Conservation (phyloP, 1,140 invertebrate genomes). For the Octopus bimaculoides region DNA sequence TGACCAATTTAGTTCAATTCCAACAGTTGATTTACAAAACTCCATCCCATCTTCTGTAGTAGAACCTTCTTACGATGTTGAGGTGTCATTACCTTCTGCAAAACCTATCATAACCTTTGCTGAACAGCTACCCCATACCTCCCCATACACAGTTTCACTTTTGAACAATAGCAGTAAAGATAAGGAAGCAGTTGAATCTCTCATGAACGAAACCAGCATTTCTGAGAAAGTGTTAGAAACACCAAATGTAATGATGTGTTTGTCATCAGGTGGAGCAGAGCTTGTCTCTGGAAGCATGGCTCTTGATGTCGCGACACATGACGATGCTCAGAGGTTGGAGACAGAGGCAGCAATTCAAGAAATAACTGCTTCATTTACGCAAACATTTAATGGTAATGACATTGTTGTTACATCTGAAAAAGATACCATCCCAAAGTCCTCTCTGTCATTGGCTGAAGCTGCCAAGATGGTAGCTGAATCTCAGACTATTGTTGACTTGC, state of each 20-base stretch:
- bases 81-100: background rate
- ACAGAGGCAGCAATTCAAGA: slow-evolving; percentile 10
- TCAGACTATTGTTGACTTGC: background rate
- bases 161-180: slow-evolving; percentile 1
- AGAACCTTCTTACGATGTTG: background rate
- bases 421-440: background rate
- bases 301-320: background rate
- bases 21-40: background rate
- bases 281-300: background rate
- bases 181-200: background rate
- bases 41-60: background rate
- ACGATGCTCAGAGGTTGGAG: background rate
- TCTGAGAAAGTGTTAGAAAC: background rate
- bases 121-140: background rate
- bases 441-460: background rate
- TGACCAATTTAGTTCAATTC: background rate
- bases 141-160: background rate
- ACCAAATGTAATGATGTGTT: background rate
- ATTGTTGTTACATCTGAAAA: background rate
- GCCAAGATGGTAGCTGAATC: background rate
- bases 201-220: background rate
- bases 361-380: background rate
- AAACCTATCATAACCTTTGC: background rate
- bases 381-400: background rate
- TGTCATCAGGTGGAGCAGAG: background rate